Conservation (phyloP, 2,797 vertebrate genomes). For the Glossophaga mutica region DNA sequence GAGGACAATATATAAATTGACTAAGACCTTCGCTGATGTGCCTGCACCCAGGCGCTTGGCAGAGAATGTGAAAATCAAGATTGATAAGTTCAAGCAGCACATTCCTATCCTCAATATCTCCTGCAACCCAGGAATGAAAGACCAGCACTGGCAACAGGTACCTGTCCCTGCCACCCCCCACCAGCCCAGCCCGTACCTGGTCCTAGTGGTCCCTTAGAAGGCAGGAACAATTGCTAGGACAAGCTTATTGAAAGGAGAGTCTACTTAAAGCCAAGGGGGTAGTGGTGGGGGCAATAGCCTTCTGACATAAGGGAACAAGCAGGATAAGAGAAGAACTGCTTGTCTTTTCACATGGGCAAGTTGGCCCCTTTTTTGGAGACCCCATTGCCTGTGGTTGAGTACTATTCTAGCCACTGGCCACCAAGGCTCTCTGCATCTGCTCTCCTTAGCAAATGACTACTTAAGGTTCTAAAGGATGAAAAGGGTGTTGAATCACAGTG, state of each 20-base stretch:
- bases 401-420: background rate
- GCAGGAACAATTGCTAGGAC: background rate
- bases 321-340: background rate
- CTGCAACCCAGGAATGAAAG: constrained; percentile 92
- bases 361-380: background rate
- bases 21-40: constrained; percentile 84
- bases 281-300: background rate
- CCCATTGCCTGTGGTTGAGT: background rate
- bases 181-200: background rate
- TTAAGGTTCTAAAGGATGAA: background rate
- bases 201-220: background rate
- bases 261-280: background rate
- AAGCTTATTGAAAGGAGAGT: background rate
- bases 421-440: background rate
- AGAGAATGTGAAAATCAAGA: constrained; percentile 85
- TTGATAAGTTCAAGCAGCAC: constrained; percentile 90
- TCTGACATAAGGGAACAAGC: background rate
- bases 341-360: background rate
- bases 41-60: constrained; percentile 86
- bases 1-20: constrained; percentile 89
- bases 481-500: background rate
- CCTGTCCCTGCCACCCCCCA: background rate
- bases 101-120: constrained; percentile 87
- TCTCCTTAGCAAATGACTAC: background rate
- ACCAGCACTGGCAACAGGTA: constrained; percentile 91